These are phyloP conservation scores for Nudaria mundana DNA, from an alignment of 2,888 invertebrate genomes.

Conservation along the genomic window DNA sequence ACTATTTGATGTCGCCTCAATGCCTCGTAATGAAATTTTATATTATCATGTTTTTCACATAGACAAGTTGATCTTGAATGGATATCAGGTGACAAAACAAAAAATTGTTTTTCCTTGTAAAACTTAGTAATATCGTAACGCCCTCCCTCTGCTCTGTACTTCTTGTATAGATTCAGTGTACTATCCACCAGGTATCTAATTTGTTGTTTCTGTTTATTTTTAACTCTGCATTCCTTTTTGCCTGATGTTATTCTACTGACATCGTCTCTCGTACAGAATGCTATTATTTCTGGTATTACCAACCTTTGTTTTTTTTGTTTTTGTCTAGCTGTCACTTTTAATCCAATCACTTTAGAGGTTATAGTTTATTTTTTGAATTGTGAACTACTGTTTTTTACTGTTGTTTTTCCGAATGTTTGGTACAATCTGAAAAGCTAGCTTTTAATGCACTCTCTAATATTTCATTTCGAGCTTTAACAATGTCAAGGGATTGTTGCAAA, in stretches of 20 bases:
- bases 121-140: conserved; percentile 18
- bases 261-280: conserved; percentile 19
- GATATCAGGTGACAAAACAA: conserved; percentile 10
- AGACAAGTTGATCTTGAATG: background rate
- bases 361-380: no score
- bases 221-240: conserved; percentile 16
- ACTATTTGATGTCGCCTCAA: no score
- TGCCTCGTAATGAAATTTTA: no score
- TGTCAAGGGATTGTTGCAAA: no score
- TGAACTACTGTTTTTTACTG: no score
- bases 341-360: background rate
- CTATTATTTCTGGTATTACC: conserved; percentile 12
- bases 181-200: conserved; percentile 17
- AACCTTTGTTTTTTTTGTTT: conserved; percentile 5
- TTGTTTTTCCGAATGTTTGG: no score
- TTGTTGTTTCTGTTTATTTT: conserved; percentile 16
- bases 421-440: no score
- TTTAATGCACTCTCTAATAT: no score
- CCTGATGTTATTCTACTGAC: conserved; percentile 18
- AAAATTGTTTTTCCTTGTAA: conserved; percentile 6
- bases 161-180: conserved; percentile 12
- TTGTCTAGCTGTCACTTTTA: conserved; percentile 1
- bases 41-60: background rate
- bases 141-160: conserved; percentile 21
- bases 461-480: no score